Conservation (phyloP, 2,797 vertebrate genomes). For the Lacerta viridis region DNA sequence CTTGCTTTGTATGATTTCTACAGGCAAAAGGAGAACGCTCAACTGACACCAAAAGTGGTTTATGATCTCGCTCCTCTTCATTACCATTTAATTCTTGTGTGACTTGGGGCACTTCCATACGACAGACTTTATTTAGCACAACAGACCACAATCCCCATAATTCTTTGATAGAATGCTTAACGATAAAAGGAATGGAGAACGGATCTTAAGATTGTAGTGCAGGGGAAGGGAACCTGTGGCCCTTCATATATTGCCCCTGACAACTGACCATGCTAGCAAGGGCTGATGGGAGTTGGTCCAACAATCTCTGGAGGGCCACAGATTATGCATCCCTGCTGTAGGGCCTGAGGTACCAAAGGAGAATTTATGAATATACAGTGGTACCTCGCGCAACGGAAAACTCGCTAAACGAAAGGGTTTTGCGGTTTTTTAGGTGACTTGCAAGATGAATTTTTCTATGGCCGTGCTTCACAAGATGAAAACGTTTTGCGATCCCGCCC, state of each 20-base stretch:
- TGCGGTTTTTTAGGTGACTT: too few species aligned
- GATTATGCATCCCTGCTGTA: too few species aligned
- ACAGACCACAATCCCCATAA: neutral
- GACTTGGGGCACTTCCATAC: neutral
- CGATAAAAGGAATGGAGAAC: neutral
- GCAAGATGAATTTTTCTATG: too few species aligned
- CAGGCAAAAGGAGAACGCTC: neutral
- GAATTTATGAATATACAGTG: neutral
- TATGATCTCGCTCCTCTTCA: neutral
- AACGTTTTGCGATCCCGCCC: too few species aligned
- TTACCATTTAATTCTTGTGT: neutral
- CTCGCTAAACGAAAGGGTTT: too few species aligned
- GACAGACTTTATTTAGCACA: neutral
- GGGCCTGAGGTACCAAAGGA: neutral
- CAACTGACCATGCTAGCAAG: neutral
- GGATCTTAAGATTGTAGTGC: neutral
- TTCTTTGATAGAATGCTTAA: neutral
- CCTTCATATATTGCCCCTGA: too few species aligned
- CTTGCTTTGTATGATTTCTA: slow-evolving; percentile 5
- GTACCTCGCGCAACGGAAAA: too few species aligned
- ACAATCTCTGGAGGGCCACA: too few species aligned
- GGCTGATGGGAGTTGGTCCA: too few species aligned
- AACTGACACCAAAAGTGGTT: slow-evolving; percentile 28
- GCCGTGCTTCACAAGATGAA: too few species aligned
- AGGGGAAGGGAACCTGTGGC: too few species aligned